phyloP scores from a whole-genome alignment of 2,888 invertebrate species.

The Prenolepis imparis region DNA sequence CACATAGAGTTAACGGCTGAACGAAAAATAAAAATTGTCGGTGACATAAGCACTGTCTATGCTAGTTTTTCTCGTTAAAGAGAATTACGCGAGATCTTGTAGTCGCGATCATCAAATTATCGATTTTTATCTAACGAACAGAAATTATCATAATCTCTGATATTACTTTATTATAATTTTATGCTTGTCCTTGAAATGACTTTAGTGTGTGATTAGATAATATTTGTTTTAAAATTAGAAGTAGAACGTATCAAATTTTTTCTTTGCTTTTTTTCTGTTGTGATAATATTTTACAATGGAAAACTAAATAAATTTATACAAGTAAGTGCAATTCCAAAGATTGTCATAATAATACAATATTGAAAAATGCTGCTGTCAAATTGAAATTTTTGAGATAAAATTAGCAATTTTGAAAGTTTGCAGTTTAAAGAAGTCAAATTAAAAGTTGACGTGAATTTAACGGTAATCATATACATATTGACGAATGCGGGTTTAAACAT shows the following conservation, averaged over 20 bases:
- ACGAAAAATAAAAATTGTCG: conserved; percentile 71
- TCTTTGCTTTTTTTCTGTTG: not conserved
- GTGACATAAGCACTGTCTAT: conserved; percentile 50
- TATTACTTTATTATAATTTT: conserved; percentile 14
- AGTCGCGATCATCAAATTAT: not conserved
- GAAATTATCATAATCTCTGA: not conserved
- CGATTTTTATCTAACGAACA: not conserved
- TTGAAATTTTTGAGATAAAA: not conserved
- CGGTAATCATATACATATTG: conserved; percentile 15
- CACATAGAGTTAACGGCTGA: conserved; percentile 68
- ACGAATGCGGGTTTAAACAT: conserved; percentile 25
- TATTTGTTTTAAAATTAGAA: not conserved
- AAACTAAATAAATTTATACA: not conserved
- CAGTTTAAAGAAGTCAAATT: conserved; percentile 4
- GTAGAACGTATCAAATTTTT: not conserved
- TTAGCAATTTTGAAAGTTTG: not conserved
- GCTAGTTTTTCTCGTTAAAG: not conserved
- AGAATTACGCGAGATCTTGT: not conserved
- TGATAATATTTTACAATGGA: not conserved
- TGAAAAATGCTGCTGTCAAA: not conserved
- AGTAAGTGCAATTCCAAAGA: not conserved
- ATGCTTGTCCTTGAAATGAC: not conserved
- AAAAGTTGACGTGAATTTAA: conserved; percentile 10
- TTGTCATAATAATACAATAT: not conserved
- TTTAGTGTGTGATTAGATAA: not conserved